Base-by-base conservation (phyloP, 2,113 vertebrate species). In the Perca flavescens region DNA sequence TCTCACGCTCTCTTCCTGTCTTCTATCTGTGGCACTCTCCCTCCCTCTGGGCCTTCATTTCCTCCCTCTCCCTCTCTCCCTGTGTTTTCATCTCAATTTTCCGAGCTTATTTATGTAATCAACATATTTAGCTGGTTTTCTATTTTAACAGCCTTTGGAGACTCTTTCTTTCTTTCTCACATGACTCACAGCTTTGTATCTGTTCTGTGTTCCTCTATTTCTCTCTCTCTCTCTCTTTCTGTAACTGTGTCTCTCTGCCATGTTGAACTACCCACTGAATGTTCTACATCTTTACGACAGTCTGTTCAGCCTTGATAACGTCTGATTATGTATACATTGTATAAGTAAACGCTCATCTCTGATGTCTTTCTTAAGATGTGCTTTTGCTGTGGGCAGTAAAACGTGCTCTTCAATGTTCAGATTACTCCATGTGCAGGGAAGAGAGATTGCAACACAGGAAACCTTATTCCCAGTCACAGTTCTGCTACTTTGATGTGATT, bases 81-180 rank as follows among this genome's bases (percentile, higher is more conserved):
- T 31, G 11, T 57, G 50, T 73, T 84, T 68, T 67, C 53, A 52
- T 78, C 56, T 63, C 47, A 75, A n/a, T 85, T 85, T 65, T 82
- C 70, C 50, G 25, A 87, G 81, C 79, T 77, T 83, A 80, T 93
- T 93, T 89, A 88, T 85, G 79, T 86, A 86, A 88, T 90, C 72
- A 79, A 83, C 74, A 77, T 60, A 79, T 92, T 91, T 86, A 80
- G 74, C 79, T 70, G 74, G 47, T 84, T 86, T 85, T 43, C 40
- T 84, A 86, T 87, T 86, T 87, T 79, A 86, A 85, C 81, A 66
- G 63, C 67, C 60, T 79, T 86, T 62, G 58, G 79, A 86, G 74
- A 75, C 72, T 63, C 11, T 56, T 63, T 43, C 40, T 74, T 70
- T 79, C 22, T 63, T 50, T 67, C 50, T 74, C 1, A 31, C 60